Percentiles rank a stretch among this genome's conserved stretches.
phyloP scores from a whole-genome alignment of 2,797 vertebrate species.

The Discoglossus pictus region DNA sequence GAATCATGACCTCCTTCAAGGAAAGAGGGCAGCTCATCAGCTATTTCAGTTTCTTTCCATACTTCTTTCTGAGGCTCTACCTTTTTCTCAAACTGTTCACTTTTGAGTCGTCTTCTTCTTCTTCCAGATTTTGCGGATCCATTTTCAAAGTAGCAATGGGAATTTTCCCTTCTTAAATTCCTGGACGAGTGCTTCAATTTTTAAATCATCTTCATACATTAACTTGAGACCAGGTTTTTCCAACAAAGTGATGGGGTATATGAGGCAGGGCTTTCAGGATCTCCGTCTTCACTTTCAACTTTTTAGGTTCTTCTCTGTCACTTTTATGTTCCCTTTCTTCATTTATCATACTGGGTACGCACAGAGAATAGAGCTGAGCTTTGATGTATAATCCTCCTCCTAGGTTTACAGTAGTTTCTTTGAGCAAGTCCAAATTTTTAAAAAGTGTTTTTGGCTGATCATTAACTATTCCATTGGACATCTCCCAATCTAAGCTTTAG shows the following conservation, averaged over 20 bases:
- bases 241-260: slow-evolving; percentile 83
- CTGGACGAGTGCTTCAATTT: slow-evolving; percentile 78
- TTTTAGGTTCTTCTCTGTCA: too few species aligned
- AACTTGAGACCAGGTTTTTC: slow-evolving; percentile 86
- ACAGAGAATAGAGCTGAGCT: slow-evolving; percentile 71
- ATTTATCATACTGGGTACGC: slow-evolving; percentile 43
- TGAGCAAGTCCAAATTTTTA: slow-evolving; percentile 71
- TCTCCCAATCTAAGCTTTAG: slow-evolving; percentile 80
- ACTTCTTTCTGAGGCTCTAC: slow-evolving; percentile 33
- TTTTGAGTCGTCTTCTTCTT: slow-evolving; percentile 56
- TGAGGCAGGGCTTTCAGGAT: slow-evolving; percentile 76
- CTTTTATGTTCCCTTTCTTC: slow-evolving; percentile 38
- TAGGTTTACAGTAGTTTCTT: slow-evolving; percentile 73
- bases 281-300: slow-evolving; percentile 63
- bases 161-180: slow-evolving; percentile 82
- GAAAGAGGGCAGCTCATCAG: slow-evolving; percentile 61
- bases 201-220: slow-evolving; percentile 82
- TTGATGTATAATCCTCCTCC: slow-evolving; percentile 75
- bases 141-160: slow-evolving; percentile 82
- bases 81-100: slow-evolving; percentile 57
- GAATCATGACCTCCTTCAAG: slow-evolving; percentile 60
- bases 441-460: slow-evolving; percentile 58
- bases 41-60: slow-evolving; percentile 41
- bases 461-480: slow-evolving; percentile 66
- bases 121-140: slow-evolving; percentile 71